Evolutionary conservation across 1,140 invertebrate genomes (phyloP).

Genomic region (Aphelinus atriplicis): DNA sequence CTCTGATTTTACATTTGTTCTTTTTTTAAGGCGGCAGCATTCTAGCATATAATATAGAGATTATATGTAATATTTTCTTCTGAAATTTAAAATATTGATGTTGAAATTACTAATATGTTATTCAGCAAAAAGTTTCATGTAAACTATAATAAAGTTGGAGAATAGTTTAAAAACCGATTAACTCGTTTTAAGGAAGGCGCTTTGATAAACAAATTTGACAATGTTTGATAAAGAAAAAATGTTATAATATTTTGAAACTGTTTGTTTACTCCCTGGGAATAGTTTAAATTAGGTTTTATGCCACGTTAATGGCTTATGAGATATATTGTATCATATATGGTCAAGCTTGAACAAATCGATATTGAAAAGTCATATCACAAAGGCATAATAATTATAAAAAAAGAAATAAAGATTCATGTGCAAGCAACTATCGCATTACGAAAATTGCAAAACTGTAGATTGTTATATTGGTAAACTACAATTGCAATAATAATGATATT

Average conservation of each 20-base stretch:
- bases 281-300: conserved; percentile 21
- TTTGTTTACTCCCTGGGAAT: not conserved
- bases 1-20: no score
- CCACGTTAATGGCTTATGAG: conserved; percentile 2
- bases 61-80: conserved; percentile 12
- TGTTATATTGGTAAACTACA: conserved; percentile 3
- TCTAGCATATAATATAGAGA: not conserved
- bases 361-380: conserved; percentile 19
- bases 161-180: conserved; percentile 17
- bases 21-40: no score
- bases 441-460: conserved; percentile 17
- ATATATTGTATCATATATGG: conserved; percentile 10
- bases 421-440: conserved; percentile 29
- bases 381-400: conserved; percentile 34
- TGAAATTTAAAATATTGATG: conserved; percentile 19
- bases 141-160: not conserved
- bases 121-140: conserved; percentile 6
- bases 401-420: conserved; percentile 8
- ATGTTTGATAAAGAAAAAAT: conserved; percentile 14
- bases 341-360: not conserved
- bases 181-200: conserved; percentile 6
- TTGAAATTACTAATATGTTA: conserved; percentile 28
- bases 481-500: not conserved
- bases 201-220: not conserved
- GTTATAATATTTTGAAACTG: conserved; percentile 21